Conservation (phyloP, 2,888 invertebrate genomes). For the Drosophila setosimentum region DNA sequence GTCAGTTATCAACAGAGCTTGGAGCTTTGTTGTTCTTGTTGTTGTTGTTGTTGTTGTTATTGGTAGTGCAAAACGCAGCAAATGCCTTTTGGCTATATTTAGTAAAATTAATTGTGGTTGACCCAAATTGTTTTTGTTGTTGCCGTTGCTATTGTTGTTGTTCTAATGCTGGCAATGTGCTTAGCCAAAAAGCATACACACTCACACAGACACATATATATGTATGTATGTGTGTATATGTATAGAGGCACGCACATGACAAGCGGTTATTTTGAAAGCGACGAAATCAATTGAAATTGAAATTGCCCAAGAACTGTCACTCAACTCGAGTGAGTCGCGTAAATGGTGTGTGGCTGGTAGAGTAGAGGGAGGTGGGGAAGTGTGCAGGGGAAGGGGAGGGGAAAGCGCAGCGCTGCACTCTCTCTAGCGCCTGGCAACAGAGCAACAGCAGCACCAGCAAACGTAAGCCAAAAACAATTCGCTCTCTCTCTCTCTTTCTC, state of each 20-base stretch:
- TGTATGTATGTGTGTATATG: not conserved
- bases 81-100: conserved; percentile 71
- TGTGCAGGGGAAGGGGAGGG: not conserved
- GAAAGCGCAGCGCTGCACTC: conserved; percentile 39
- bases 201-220: not conserved
- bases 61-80: conserved; percentile 18
- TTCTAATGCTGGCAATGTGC: conserved; percentile 56
- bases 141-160: conserved; percentile 10
- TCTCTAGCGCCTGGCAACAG: conserved; percentile 55
- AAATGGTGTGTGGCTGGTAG: conserved; percentile 29
- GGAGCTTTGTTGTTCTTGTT: conserved; percentile 11
- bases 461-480: not conserved
- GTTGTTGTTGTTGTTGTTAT: conserved; percentile 10
- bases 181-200: conserved; percentile 50
- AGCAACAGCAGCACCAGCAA: conserved; percentile 25
- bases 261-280: conserved; percentile 63
- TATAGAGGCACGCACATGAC: conserved; percentile 20
- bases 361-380: not conserved
- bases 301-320: conserved; percentile 67
- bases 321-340: conserved; percentile 37
- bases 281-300: conserved; percentile 77
- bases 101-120: conserved; percentile 75
- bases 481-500: not conserved
- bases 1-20: conserved; percentile 20
- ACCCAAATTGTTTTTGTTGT: conserved; percentile 61